Conservation (phyloP, 2,888 invertebrate genomes). For the Oxyteleia sp. region DNA sequence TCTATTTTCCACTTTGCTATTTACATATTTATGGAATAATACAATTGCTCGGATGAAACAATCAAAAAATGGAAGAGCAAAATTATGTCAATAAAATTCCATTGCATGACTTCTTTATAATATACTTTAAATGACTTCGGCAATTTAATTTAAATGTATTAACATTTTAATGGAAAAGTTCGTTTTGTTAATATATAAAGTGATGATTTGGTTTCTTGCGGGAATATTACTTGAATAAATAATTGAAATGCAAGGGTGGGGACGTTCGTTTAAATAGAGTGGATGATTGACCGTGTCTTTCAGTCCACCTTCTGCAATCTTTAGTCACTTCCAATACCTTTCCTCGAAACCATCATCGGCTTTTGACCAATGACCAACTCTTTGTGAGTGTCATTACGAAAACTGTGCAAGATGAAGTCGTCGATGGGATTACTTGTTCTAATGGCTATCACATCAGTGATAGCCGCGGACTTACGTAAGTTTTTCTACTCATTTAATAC, state of each 20-base stretch:
- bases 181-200: conserved; percentile 18
- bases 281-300: conserved; percentile 79
- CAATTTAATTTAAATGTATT: no score
- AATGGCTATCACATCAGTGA: conserved; percentile 35
- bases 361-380: conserved; percentile 46
- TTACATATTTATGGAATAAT: no score
- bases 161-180: no score
- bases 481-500: conserved; percentile 36
- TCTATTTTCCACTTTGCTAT: no score
- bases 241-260: conserved; percentile 77
- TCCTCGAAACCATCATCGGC: conserved; percentile 39
- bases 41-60: no score
- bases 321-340: conserved; percentile 70
- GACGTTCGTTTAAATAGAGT: conserved; percentile 81
- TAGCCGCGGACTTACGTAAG: conserved; percentile 77
- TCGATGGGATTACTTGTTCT: conserved; percentile 51
- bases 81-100: no score
- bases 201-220: conserved; percentile 27
- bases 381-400: conserved; percentile 25
- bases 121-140: no score
- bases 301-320: conserved; percentile 78
- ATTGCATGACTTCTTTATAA: no score
- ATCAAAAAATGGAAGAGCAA: no score
- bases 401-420: conserved; percentile 55
- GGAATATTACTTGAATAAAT: conserved; percentile 54